Base-by-base conservation (phyloP, 2,113 vertebrate genomes). In the Dryoscopus gambensis region DNA sequence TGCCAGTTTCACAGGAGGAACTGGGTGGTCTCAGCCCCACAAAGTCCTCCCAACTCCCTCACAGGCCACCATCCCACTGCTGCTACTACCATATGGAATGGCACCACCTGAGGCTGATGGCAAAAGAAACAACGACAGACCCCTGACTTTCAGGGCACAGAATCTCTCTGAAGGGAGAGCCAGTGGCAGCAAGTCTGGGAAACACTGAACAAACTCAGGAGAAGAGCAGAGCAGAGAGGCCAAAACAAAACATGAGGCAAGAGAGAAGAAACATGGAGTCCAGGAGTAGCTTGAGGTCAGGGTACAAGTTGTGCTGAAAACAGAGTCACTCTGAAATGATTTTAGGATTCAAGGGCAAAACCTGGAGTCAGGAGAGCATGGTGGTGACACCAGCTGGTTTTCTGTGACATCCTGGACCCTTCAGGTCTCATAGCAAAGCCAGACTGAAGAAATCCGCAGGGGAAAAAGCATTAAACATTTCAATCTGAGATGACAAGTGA, bases 281-380 rank as follows among this genome's bases (percentile, higher is more conserved):
- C 50, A 78, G 37, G 57, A 62, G 53, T 31, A 63, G n/a, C 31
- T 7, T 59, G 39, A 64, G 53, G 25, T 9, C 42, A 59, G 0
- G 0, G 31, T 39, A 30, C 12, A 22, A 65, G 35, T 20, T 86
- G 25, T 42, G 16, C n/a, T 86, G 31, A 22, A 92, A 93, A 33
- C 39, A 67, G 20, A 55, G 6, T 12, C 46, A 52, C 11, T 81
- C 33, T 37, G 71, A 86, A 81, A n/a, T 42, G 9, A 40, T 68
- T 68, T 78, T 47, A 77, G 47, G 20, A 88, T 74, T 50, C 4
- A 5, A 56, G 31, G 52, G 20, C 19, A 86, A 77, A 77, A 13
- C 5, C 44, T 4, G 2, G 8, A 78, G 22, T 15, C 39, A 14
- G 0, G 0, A 57, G 14, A 35, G 1, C 40, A 25, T 16, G 15